A percentile compares a stretch with the other conserved stretches of the same genome.
Conservation (phyloP, 2,113 vertebrate genomes). For the Corvus hawaiiensis region DNA sequence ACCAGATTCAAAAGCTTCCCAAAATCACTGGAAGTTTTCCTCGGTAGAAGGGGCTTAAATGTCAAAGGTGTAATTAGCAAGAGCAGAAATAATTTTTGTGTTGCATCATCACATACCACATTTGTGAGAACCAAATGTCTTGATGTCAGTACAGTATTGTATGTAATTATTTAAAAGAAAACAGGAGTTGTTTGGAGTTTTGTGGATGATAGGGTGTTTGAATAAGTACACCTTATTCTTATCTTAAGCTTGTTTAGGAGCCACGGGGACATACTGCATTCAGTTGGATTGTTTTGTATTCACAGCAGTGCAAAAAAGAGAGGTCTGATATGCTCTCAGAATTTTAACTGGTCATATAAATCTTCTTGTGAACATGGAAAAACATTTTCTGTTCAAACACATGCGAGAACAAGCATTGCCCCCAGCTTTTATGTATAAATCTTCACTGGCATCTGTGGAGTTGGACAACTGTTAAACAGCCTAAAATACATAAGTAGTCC, state of each 20-base stretch:
- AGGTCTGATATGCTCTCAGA: background rate
- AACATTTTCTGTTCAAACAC: background rate
- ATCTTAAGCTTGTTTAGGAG: background rate
- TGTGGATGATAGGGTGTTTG: background rate
- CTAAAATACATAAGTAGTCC: background rate
- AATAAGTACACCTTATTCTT: background rate
- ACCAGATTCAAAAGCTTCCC: background rate
- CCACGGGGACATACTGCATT: background rate
- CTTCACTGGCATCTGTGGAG: background rate
- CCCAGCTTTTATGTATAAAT: background rate
- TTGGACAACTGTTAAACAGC: background rate
- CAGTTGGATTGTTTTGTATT: background rate
- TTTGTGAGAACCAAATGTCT: background rate
- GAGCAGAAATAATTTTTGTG: background rate
- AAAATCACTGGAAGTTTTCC: background rate
- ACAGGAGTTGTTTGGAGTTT: background rate
- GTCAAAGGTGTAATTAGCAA: background rate
- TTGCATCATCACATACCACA: background rate
- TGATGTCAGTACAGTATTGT: background rate
- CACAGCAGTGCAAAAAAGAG: background rate
- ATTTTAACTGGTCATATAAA: background rate
- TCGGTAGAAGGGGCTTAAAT: background rate
- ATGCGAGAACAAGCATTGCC: background rate
- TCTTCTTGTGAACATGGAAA: background rate
- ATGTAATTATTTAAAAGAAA: background rate